Conservation (phyloP, 2,113 vertebrate genomes). For the Cochlearius cochlearius region DNA sequence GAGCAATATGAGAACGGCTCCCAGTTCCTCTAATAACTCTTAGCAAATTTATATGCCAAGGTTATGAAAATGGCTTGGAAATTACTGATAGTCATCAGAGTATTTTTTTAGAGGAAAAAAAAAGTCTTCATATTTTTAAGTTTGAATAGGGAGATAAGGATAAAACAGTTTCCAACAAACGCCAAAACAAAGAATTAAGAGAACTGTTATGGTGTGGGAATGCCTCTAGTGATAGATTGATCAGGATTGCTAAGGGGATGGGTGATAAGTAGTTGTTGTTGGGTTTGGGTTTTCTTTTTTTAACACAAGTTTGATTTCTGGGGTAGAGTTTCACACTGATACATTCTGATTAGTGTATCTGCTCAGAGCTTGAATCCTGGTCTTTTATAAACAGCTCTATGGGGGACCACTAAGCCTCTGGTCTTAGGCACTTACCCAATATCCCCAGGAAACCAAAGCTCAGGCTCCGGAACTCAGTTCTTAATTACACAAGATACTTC, state of each 20-base stretch:
- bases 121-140: background rate
- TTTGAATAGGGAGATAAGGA: background rate
- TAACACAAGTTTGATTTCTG: background rate
- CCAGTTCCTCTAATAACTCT: background rate
- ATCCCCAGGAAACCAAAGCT: background rate
- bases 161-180: background rate
- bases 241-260: background rate
- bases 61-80: background rate
- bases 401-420: background rate
- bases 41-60: background rate
- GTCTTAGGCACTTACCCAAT: background rate
- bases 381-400: background rate
- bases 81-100: background rate
- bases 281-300: background rate
- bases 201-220: background rate
- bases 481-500: conserved; percentile 24
- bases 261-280: background rate
- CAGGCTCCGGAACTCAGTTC: background rate
- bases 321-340: background rate
- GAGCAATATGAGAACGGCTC: background rate
- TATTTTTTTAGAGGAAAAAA: background rate
- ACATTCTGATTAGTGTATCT: background rate
- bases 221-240: background rate
- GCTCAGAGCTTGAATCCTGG: background rate
- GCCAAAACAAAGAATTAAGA: background rate